Evolutionary conservation across 2,113 vertebrate species (phyloP), one percentile per base, ranked within the genome.

Genomic region (Phyllostomus discolor): DNA sequence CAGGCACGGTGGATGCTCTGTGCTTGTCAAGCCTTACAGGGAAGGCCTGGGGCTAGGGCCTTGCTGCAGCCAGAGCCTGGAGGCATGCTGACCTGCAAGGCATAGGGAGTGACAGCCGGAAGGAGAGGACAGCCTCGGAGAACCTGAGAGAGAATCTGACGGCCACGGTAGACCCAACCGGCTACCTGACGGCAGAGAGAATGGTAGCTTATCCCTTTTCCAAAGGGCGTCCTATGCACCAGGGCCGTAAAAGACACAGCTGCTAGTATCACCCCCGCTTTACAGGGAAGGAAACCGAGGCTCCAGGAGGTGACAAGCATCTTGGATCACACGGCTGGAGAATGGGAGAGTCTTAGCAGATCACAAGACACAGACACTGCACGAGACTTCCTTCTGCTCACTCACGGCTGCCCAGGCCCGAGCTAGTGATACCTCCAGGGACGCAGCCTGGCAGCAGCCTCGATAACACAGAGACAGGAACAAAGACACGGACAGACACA

Each of bases 121-220:
- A 7, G 15, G 10, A 26, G 16, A 41, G 46, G 38, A 15, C 2
- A 4, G n/a, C 26, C 22, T 54, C 72, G 5, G 16, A 59, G 54
- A 8, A 59, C 22, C 24, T 26, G 57, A 59, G 57, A 26, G 35
- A 83, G 81, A 75, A 69, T 22, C n/a, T n/a, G 41, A 64, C 35
- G 31, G 38, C 12, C 12, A 1, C 2, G 19, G 41, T 4, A 4
- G 33, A 54, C 52, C 20, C 41, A 28, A 1, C 6, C 12, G 2
- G 33, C 72, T 15, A 48, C 7, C 62, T 72, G 35, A 62, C 17
- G 73, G 54, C 62, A 11, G 10, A 28, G 35, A 38, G 33, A 33
- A 28, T 17, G 7, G 66, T 22, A 46, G 50, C 33, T 88, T 31
- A 52, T 57, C 10, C 22, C 62, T 12, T 50, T 76, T 95, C 70